Evolutionary conservation across 2,888 invertebrate species (phyloP), one percentile per base, ranked within the genome.

Genomic region (Agelastica alni): DNA sequence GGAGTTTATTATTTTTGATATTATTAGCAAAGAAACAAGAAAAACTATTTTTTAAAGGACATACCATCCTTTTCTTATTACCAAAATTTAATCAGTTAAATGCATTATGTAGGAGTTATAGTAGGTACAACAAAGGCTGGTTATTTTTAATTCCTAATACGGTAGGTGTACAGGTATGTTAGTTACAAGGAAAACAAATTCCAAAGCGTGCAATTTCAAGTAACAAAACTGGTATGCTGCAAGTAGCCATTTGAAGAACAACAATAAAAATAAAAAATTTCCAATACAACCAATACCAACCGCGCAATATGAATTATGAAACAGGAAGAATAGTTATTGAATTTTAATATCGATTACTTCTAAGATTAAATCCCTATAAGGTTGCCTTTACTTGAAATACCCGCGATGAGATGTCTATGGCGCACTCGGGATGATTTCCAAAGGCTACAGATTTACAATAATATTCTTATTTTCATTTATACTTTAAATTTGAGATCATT

Each of bases 271-370:
- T 57, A 58, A 58, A 62, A 54, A 54, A 55, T 44, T 54, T 45
- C 13, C 20, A 13, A 53, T 56, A 56, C 60, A 41, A 55, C 62
- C 58, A 65, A 62, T 62, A 59, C 55, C 60, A 53, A 49, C 48
- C 22, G 55, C 64, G 56, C 59, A 47, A 59, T 65, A 66, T 69
- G 69, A 68, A 69, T 69, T 68, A 69, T 69, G 67, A 69, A 69
- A 62, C 67, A 68, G 67, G 65, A 67, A 66, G 66, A 62, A 54
- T 59, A 60, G 61, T 63, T 63, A 62, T 63, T 65, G 65, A 61
- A 63, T 61, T 56, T 61, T 61, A 64, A 64, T 60, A 60, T 63
- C 58, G 60, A 63, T 59, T 55, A 30, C 31, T 52, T 43, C 52
- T 39, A 44, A 45, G 51, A 59, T 58, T 56, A 60, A 55, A 52